Percentiles rank a stretch among this genome's conserved stretches.
These are phyloP conservation scores for Peribatodes rhomboidaria DNA, from an alignment of 2,888 invertebrate genomes.

Conservation along the genomic window DNA sequence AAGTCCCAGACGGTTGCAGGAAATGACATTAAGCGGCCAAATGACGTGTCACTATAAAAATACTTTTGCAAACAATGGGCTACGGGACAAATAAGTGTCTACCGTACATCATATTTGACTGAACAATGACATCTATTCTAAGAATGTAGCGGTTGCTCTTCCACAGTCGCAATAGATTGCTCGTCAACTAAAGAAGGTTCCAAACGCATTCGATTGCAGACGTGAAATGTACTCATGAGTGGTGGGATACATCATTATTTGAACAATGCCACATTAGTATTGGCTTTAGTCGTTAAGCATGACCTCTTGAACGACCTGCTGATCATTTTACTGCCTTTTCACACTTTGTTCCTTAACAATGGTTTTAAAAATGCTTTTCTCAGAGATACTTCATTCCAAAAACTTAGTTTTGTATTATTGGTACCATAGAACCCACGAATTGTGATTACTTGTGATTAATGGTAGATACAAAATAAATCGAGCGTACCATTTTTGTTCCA, in stretches of 20 bases:
- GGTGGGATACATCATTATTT: background rate
- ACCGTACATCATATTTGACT: constrained; percentile 53
- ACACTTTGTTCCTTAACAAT: constrained; percentile 3
- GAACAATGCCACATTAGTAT: constrained; percentile 23
- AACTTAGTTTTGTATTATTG: no score
- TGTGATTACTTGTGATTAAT: background rate
- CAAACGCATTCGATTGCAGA: background rate
- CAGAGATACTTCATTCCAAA: background rate
- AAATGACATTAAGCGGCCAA: constrained; percentile 39
- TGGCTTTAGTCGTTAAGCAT: background rate
- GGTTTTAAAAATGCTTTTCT: background rate
- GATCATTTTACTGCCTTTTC: background rate
- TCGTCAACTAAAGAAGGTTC: background rate
- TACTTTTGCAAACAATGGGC: constrained; percentile 53
- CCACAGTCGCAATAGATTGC: constrained; percentile 10
- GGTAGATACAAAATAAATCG: background rate
- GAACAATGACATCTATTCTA: constrained; percentile 15
- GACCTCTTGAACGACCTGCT: constrained; percentile 3
- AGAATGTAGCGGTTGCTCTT: constrained; percentile 17
- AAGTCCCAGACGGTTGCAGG: constrained; percentile 40
- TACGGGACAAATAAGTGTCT: constrained; percentile 46
- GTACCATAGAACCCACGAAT: no score
- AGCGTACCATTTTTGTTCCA: background rate
- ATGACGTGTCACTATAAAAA: constrained; percentile 38
- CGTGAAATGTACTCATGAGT: background rate